Conservation (phyloP, 2,113 vertebrate genomes). For the Crypturellus undulatus region DNA sequence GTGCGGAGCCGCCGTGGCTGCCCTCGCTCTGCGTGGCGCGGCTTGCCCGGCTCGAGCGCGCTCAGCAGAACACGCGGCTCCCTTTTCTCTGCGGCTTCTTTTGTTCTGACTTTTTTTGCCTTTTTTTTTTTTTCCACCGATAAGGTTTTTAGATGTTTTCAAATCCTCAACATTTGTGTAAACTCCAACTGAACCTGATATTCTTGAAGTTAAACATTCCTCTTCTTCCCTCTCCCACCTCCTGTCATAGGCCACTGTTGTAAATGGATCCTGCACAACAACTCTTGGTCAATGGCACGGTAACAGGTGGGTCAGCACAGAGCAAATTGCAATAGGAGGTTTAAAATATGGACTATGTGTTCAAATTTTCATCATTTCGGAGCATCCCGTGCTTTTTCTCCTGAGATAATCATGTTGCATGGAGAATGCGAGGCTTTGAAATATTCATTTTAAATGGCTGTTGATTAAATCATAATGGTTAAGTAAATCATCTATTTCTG, state of each 20-base stretch:
- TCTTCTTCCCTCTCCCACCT: background rate
- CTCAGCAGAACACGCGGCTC: no score
- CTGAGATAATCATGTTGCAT: background rate
- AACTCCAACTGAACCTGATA: background rate
- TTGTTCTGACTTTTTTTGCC: background rate
- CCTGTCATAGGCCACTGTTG: accelerated
- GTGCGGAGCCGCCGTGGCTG: no score
- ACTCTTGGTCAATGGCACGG: background rate
- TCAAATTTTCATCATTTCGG: background rate
- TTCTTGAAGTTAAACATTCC: background rate
- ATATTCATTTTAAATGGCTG: slow-evolving; percentile 6
- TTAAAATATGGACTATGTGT: background rate
- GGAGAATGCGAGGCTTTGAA: background rate
- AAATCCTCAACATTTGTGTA: background rate
- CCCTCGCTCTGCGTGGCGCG: no score
- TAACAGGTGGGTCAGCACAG: background rate
- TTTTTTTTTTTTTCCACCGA: background rate
- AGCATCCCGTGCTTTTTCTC: background rate
- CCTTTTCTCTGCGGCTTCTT: background rate
- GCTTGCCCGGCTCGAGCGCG: background rate
- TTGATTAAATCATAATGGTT: slow-evolving; percentile 18
- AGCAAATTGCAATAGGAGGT: background rate
- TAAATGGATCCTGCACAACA: background rate
- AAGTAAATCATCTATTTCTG: background rate
- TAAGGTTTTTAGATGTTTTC: background rate